Conservation (phyloP, 2,888 invertebrate genomes). For the Salticus scenicus region DNA sequence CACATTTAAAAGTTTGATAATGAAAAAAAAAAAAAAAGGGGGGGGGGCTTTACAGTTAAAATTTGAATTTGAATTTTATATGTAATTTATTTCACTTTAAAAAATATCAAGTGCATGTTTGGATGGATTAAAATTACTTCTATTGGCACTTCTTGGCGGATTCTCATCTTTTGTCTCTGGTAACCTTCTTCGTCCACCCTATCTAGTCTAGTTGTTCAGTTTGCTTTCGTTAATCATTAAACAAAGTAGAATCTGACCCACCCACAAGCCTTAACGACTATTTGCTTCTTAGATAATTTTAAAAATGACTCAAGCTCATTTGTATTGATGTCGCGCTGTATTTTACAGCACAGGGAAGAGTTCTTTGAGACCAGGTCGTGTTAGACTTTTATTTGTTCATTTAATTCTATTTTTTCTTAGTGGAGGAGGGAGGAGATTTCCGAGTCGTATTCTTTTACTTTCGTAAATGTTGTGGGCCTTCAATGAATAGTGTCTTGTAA, state of each 20-base stretch:
- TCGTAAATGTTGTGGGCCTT: slow-evolving; percentile 6
- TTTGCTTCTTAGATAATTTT: slow-evolving; percentile 60
- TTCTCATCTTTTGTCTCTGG: slow-evolving; percentile 12
- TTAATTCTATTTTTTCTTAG: too few species aligned
- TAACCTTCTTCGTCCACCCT: slow-evolving; percentile 49
- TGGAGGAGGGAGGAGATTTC: background rate
- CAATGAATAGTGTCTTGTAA: slow-evolving; percentile 19
- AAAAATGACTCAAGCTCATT: slow-evolving; percentile 62
- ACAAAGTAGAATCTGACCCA: slow-evolving; percentile 66
- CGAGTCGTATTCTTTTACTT: slow-evolving; percentile 26
- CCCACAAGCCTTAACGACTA: slow-evolving; percentile 64
- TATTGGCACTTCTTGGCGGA: slow-evolving; percentile 56
- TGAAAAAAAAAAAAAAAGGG: too few species aligned
- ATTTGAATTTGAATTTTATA: too few species aligned
- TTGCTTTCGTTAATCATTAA: slow-evolving; percentile 55
- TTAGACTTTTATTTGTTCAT: slow-evolving; percentile 30
- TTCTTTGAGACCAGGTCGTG: slow-evolving; percentile 54
- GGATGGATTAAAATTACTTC: too few species aligned
- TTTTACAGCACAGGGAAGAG: slow-evolving; percentile 44
- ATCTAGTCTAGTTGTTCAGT: slow-evolving; percentile 52
- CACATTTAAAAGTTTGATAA: too few species aligned
- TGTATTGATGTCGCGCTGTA: slow-evolving; percentile 60
- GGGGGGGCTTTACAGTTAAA: too few species aligned
- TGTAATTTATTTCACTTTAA: too few species aligned
- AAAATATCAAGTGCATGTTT: too few species aligned